Base-by-base conservation (phyloP, 2,888 invertebrate genomes). In the Pocota personata region DNA sequence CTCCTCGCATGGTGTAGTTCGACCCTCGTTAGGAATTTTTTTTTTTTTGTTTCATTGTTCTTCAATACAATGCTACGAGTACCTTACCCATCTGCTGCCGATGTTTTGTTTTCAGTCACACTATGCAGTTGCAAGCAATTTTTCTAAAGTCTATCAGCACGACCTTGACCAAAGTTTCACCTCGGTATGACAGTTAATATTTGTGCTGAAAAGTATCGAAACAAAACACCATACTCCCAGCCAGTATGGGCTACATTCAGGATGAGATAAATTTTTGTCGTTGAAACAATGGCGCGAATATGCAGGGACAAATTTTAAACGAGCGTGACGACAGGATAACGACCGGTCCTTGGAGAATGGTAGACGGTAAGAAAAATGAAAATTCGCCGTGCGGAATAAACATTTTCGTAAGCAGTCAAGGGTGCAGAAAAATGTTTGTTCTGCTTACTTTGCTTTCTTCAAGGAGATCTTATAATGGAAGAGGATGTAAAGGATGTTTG, bases 341-440 rank as follows among this genome's bases (percentile, higher is more conserved):
- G 66, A 66, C 46, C 43, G 55, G 30, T 21, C 48, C 37, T 46
- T 4, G 5, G 58, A 27, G 10, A 19, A 21, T 64, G 57, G 60
- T 50, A 24, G 69, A 8, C 4, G 46, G 30, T 37, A 35, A 30
- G 24, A 21, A 57, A 6, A 5, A 14, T 1, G 27, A 43, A 30
- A 37, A 27, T 64, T 66, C 60, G 37, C 21, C 72, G 58, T 66
- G 72, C 58, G 79, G 50, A 64, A 79, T 64, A 72, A 79, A 79
- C 79, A 79, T 72, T 79, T 79, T 79, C 64, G 57, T 50, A 60
- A 79, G 72, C 79, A 79, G 72, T 71, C 64, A 79, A 72, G 64
- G 43, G 57, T 57, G 66, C 27, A 5, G 1, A 14, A 21, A 40
- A 37, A 48, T 40, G 40, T 69, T 69, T 69, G 69, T 69, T 69